Evolutionary conservation across 1,140 invertebrate species (phyloP), one percentile per base, ranked within the genome.

Genomic region (Ostrea denselamellosa): DNA sequence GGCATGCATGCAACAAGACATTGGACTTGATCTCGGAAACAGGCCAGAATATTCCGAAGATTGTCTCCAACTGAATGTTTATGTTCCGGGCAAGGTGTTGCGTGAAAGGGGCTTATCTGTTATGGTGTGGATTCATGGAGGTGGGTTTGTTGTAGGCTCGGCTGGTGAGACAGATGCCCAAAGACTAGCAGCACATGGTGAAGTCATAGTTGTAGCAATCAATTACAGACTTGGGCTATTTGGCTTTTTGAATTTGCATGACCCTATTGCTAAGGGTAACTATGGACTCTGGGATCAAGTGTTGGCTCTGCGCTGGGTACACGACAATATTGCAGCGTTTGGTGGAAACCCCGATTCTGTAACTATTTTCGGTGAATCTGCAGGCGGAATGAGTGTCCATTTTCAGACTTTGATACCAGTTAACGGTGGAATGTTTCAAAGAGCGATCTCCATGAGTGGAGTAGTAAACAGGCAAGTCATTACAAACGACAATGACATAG

Each of bases 41-140:
- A 77, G 4, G 4, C 68, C 68, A 34, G 68, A 77, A 77, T 77
- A 28, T 34, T 97, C 96, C 90, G 98, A 99, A 96, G 98, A 99
- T 95, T 99, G 98, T 94, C 96, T 99, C 10, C 98, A 98, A 94
- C 96, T 99, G 85, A 99, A 98, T 94, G 97, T 99, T 3, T 96
- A 95, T 95, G 93, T 96, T 89, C 98, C 98, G 2, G 25, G 84
- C 68, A 58, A 58, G 4, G 44, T 85, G 97, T 92, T 22, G 14
- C 84, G 8, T 10, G 53, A 51, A 14, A 52, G 56, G 1, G 28
- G 85, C 89, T 19, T 89, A 82, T 97, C 98, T 34, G 98, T 99
- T n/a, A 97, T 99, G 97, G 96, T 99, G 51, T 99, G 98, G 98
- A 97, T 99, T 88, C 99, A 98, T 94, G 98, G 98, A 54, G 98